Base-by-base conservation (phyloP, 2,113 vertebrate genomes). In the Clinocottus analis region DNA sequence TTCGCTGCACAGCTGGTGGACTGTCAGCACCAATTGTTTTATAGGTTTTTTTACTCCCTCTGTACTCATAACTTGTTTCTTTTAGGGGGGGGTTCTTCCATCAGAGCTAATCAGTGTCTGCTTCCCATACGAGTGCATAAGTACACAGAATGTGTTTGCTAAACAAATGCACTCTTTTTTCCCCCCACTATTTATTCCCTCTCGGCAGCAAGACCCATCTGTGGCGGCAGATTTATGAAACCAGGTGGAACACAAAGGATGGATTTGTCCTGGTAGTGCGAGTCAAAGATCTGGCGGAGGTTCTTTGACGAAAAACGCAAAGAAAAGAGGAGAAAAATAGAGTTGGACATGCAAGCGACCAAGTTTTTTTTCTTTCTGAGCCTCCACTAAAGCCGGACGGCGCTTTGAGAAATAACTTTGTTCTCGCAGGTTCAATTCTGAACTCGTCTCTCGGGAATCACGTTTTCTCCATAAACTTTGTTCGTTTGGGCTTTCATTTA, bases 1-100 rank as follows among this genome's bases (percentile, higher is more conserved):
- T 79, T 83, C 17, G 2, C 75, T 62, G 77, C 82, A 61, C 89
- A 90, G 85, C 86, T 91, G 86, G 85, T 79, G 69, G 73, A 84
- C 73, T 89, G 86, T 90, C 82, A 84, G 25, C 70, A 72, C 78
- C 75, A 62, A 66, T 85, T 75, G 59, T 78, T 64, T 81, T 56
- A n/a, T 60, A 55, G 55, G 80, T 75, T 55, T 76, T 64, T 81
- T 61, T 53, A 43, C 11, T 7, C 27, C 4, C 58, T 39, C 75
- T 29, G 3, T 53, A 65, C 64, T 70, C 43, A n/a, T 16, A 70
- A 53, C 21, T n/a, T 56, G 70, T 2, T 45, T 74, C 39, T 9
- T 25, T 12, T 14, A 11, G 10, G 37, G 21, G 21, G 49, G 49
- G 49, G 16, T 23, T 41, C 39, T 67, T 25, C 29, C 72, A 85